Evolutionary conservation across 1,140 invertebrate species (phyloP).

Genomic region (Dendroctonus ponderosae): DNA sequence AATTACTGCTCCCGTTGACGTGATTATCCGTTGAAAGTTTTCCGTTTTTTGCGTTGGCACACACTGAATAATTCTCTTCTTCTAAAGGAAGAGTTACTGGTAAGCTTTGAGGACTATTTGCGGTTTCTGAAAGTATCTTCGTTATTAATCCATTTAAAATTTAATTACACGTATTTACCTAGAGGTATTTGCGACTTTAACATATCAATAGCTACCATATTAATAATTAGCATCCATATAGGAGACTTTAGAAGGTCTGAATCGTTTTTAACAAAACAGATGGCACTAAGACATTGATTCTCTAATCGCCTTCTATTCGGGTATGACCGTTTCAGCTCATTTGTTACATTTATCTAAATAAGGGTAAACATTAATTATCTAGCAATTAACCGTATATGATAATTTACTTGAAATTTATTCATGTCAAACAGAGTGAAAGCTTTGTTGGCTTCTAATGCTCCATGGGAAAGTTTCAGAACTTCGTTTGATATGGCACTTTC

Average conservation of each 20-base stretch:
- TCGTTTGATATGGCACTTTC: slow-evolving; percentile 86
- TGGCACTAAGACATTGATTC: slow-evolving; percentile 82
- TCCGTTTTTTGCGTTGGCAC: slow-evolving; percentile 1
- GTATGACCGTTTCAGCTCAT: slow-evolving; percentile 81
- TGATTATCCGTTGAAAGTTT: background rate
- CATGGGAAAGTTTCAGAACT: slow-evolving; percentile 78
- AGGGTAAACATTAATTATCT: too few species aligned
- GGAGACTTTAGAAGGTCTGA: slow-evolving; percentile 82
- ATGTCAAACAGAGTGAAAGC: slow-evolving; percentile 89
- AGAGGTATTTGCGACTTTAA: slow-evolving; percentile 84
- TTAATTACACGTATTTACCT: slow-evolving; percentile 52
- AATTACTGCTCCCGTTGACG: too few species aligned
- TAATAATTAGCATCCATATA: slow-evolving; percentile 92
- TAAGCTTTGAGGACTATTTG: too few species aligned
- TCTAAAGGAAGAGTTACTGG: slow-evolving; percentile 8
- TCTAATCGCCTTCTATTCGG: slow-evolving; percentile 83
- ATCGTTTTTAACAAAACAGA: slow-evolving; percentile 86
- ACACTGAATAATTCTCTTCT: slow-evolving; percentile 24
- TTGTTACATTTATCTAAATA: slow-evolving; percentile 65
- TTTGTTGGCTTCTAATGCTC: slow-evolving; percentile 83
- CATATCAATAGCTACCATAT: slow-evolving; percentile 94
- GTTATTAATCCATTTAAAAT: background rate
- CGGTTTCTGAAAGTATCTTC: too few species aligned
- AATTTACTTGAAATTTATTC: slow-evolving; percentile 85
- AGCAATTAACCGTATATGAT: background rate